Conservation (phyloP, 2,888 invertebrate genomes). For the Parochlus steinenii region DNA sequence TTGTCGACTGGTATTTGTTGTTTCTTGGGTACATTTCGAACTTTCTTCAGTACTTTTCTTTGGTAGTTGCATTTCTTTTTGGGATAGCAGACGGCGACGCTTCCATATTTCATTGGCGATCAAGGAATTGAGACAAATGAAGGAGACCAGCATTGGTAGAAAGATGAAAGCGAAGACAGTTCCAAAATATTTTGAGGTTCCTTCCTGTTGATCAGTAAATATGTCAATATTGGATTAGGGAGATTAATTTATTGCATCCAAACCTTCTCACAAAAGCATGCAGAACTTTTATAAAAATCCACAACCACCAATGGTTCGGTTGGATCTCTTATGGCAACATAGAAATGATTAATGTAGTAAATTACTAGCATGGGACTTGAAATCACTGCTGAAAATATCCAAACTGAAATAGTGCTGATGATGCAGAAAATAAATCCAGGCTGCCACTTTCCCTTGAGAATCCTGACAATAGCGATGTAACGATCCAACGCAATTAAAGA, state of each 20-base stretch:
- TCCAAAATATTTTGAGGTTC: conserved; percentile 13
- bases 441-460: neutral
- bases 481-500: conserved; percentile 21
- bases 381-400: neutral
- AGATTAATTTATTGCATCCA: neutral
- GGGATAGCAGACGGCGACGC: conserved; percentile 26
- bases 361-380: conserved; percentile 6
- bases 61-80: neutral
- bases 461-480: conserved; percentile 6
- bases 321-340: neutral
- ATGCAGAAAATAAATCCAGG: conserved; percentile 1
- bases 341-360: neutral
- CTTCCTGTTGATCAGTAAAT: conserved; percentile 3
- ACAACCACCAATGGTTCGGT: conserved; percentile 2
- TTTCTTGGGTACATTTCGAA: conserved; percentile 2
- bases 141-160: conserved; percentile 31
- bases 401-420: neutral
- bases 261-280: conserved; percentile 5
- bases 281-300: conserved; percentile 1
- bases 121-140: conserved; percentile 34
- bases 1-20: conserved; percentile 11
- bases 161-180: conserved; percentile 30
- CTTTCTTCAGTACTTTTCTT: conserved; percentile 3
- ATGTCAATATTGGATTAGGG: neutral
- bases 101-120: conserved; percentile 35